Evolutionary conservation across 2,888 invertebrate genomes (phyloP), one percentile per base, ranked within the genome.

Genomic region (Campoplex nolae): DNA sequence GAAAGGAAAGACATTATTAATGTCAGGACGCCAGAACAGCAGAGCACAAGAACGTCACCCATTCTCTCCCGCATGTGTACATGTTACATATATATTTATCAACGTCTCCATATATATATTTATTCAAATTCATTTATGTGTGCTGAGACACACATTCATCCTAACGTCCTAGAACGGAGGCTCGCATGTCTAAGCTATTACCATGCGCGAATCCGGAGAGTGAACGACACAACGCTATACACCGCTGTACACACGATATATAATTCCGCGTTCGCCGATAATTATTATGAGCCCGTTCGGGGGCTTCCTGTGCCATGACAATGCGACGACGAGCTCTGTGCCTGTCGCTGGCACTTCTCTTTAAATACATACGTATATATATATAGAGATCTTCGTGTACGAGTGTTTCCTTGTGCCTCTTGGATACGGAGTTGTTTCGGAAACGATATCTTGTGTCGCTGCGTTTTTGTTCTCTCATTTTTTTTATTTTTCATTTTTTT

Each of bases 241-340:
- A 74, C 48, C 38, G n/a, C 79, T 83, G 67, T 84, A 82, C 84
- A 92, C 91, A 91, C 93, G 92, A 94, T 94, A 93, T 93, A 93
- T 93, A 94, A 94, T 94, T 93, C 93, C 91, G 90, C 89, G 89
- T 92, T 93, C 91, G 89, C 93, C 93, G 92, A 94, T 94, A 94
- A 94, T 94, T 94, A 93, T 94, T 93, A 92, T 92, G 92, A 92
- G 86, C 89, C 88, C 90, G 90, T 89, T 90, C 91, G 56, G 90
- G 89, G 91, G 91, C 91, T 93, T 92, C 91, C 90, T 90, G 89
- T 86, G 88, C 87, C 88, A 87, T 88, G 84, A 84, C 88, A 85
- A 87, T 89, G 85, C 86, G 88, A 86, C 84, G 84, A 84, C 84
- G 85, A 81, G 85, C 75, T 75, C 83, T 86, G 87, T 84, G 80